These are phyloP conservation scores for Amiota minor DNA, from an alignment of 2,888 invertebrate species.

Conservation along the genomic window DNA sequence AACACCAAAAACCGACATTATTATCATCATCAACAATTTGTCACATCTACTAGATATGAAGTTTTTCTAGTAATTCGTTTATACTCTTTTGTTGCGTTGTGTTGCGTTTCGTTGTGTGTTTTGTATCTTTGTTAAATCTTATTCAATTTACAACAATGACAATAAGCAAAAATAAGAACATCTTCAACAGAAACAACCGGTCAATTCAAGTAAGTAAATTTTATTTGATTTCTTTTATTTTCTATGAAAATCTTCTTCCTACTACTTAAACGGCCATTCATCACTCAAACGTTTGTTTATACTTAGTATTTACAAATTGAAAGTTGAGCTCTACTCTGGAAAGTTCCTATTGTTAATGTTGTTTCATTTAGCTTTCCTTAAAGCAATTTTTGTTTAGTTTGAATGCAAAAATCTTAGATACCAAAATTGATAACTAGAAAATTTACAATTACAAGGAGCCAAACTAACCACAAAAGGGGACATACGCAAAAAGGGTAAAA, in stretches of 20 bases:
- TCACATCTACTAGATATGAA: conserved; percentile 9
- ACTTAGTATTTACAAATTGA: too few relatives aligned
- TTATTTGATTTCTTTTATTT: background rate
- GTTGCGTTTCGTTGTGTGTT: conserved; percentile 12
- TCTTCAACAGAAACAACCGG: conserved; percentile 3
- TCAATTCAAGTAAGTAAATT: conserved; percentile 4
- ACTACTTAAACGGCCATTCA: too few relatives aligned
- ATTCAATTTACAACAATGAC: conserved; percentile 20
- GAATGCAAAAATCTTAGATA: background rate
- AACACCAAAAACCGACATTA: background rate
- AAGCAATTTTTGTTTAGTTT: background rate
- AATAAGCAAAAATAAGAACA: background rate
- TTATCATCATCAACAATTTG: conserved; percentile 11
- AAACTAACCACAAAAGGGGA: too few relatives aligned
- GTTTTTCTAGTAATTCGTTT: conserved; percentile 13
- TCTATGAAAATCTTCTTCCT: background rate
- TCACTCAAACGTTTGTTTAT: too few relatives aligned
- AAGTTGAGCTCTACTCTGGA: too few relatives aligned
- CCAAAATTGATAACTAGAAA: background rate
- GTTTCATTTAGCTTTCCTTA: background rate
- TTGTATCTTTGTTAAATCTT: conserved; percentile 6
- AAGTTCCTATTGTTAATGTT: too few relatives aligned
- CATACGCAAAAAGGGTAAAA: background rate
- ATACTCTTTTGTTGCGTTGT: background rate
- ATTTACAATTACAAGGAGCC: background rate